phyloP scores from a whole-genome alignment of 2,888 invertebrate species.

The Chrysina gloriosa region DNA sequence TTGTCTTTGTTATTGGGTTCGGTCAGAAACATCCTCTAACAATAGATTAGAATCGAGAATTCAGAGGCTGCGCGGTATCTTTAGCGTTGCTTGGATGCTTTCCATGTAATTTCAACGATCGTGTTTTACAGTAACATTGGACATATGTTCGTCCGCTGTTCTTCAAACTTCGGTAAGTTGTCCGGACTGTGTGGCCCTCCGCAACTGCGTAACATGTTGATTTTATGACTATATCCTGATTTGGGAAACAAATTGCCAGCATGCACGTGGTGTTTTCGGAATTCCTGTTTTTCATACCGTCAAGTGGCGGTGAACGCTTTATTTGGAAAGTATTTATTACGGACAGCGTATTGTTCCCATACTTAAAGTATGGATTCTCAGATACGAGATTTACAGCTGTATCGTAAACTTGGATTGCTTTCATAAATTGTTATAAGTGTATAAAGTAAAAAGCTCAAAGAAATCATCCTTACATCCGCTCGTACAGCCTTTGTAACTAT shows the following conservation, averaged over 20 bases:
- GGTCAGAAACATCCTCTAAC: slow-evolving; percentile 21
- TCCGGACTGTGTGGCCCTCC: neutral
- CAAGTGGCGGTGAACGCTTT: slow-evolving; percentile 3
- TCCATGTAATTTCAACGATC: neutral
- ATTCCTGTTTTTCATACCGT: slow-evolving; percentile 19
- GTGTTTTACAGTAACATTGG: slow-evolving; percentile 29
- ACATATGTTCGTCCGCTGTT: slow-evolving; percentile 27
- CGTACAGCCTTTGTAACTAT: too few relatives aligned
- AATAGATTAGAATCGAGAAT: slow-evolving; percentile 14
- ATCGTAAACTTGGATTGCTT: slow-evolving; percentile 8
- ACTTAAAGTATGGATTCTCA: neutral
- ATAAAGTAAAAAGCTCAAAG: slow-evolving; percentile 14
- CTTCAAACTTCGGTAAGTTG: neutral
- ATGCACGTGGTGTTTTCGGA: slow-evolving; percentile 36
- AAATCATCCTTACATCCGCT: too few relatives aligned
- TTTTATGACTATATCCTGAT: slow-evolving; percentile 37
- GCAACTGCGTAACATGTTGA: slow-evolving; percentile 28
- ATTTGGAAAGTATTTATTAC: slow-evolving; percentile 27
- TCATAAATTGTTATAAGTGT: slow-evolving; percentile 4
- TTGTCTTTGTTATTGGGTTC: slow-evolving; percentile 17
- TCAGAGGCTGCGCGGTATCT: neutral
- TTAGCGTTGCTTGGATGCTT: neutral
- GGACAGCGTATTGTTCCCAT: slow-evolving; percentile 12
- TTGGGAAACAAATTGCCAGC: slow-evolving; percentile 30
- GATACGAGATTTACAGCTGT: slow-evolving; percentile 15